Percentiles rank a stretch among this genome's conserved stretches.
These are phyloP conservation scores for Lycia hirtaria DNA, from an alignment of 2,888 invertebrate genomes.

Conservation along the genomic window DNA sequence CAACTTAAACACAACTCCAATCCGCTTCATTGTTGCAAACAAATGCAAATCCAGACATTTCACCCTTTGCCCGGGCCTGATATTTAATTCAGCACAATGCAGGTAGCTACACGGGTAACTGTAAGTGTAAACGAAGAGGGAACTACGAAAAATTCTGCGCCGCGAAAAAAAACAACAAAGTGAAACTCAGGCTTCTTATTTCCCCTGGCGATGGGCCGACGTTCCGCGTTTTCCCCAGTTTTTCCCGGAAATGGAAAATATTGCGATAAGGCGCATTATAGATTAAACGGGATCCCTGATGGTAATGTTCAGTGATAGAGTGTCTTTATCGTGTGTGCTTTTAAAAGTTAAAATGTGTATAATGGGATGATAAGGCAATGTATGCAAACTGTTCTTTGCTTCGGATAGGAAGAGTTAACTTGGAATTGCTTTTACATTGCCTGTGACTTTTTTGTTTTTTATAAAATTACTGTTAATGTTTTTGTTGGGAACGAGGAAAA, in stretches of 20 bases:
- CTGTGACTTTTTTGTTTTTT: neutral
- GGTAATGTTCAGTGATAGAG: constrained; percentile 77
- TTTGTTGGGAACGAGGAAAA: no score
- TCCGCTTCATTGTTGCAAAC: constrained; percentile 73
- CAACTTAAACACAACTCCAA: constrained; percentile 65
- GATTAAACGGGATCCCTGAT: constrained; percentile 79
- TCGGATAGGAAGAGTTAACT: constrained; percentile 27
- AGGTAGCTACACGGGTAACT: constrained; percentile 78
- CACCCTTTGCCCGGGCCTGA: constrained; percentile 75
- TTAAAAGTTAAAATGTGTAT: constrained; percentile 65
- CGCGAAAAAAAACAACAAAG: constrained; percentile 76
- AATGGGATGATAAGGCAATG: constrained; percentile 55
- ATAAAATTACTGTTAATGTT: no score
- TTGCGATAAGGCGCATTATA: constrained; percentile 85
- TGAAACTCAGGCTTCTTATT: constrained; percentile 84
- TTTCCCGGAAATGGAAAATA: constrained; percentile 84
- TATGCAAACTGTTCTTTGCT: constrained; percentile 61
- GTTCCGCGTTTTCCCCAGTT: constrained; percentile 65
- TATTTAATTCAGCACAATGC: constrained; percentile 82
- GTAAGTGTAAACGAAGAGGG: constrained; percentile 84
- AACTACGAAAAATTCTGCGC: constrained; percentile 76
- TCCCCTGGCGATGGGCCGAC: constrained; percentile 79
- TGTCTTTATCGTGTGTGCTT: constrained; percentile 63
- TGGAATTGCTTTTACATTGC: constrained; percentile 12
- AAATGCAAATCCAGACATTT: constrained; percentile 82